Evolutionary conservation across 2,797 vertebrate genomes (phyloP), one percentile per base, ranked within the genome.

Genomic region (Amazona ochrocephala): DNA sequence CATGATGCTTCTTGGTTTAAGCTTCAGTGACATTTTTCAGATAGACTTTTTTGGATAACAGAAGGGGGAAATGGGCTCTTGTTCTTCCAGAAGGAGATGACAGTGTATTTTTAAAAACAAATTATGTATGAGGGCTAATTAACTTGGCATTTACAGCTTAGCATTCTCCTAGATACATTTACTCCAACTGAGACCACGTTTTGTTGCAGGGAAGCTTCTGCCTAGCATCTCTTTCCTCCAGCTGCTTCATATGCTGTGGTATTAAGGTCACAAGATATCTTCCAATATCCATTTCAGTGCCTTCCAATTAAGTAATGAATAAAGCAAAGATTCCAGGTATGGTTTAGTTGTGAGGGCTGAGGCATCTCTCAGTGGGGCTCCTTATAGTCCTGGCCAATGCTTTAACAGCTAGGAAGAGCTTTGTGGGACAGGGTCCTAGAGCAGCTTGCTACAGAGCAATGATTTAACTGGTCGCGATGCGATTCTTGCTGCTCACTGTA

Each of bases 111-210:
- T 93, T 54, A 85, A 93, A 90, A 89, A 58, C 60, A 83, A 83
- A 41, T 66, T 81, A 76, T 44, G 32, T 81, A 84, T 71, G 75
- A 91, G 27, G 70, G 42, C 89, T 96, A 96, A 96, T 97, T 95
- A 96, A 94, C 88, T 96, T 96, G 94, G 75, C 90, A 97, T 96
- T 96, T 97, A 76, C 37, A 82, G 56, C 78, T 93, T 85, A 93
- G 64, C 41, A 47, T 88, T 94, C 85, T 94, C 77, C 56, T 74
- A 81, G 79, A 67, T 72, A 60, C 90, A 87, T 93, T 68, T 92
- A 29, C 47, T 92, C 77, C 58, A 58, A 89, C 62, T 15, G 54
- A 92, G 68, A 90, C 71, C 64, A 83, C 3, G 1, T 77, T 84
- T 73, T 62, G 23, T 58, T 78, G 37, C 58, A 80, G 80, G 85